Base-by-base conservation (phyloP, 2,113 vertebrate genomes). In the Garra rufa region DNA sequence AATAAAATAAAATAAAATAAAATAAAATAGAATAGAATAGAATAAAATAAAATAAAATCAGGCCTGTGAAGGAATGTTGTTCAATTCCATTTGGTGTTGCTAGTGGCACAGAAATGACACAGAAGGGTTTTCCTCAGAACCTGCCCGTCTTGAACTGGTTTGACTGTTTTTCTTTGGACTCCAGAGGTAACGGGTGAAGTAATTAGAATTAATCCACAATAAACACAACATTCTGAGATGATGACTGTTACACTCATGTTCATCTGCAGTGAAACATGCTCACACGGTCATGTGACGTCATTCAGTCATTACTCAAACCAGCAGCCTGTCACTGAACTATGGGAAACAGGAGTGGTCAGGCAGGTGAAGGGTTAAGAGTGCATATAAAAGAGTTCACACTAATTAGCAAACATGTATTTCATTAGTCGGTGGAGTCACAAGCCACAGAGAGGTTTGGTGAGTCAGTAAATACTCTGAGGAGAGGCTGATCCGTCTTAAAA, bases 401-500 rank as follows among this genome's bases (percentile, higher is more conserved):
- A 21, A 44, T 44, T 8, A 73, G 41, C 24, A 13, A 44, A 44
- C 24, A n/a, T 44, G 11, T 41, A 26, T 44, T 44, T 73, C 21
- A 44, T 71, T 24, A 71, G 9, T 71, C 9, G 19, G 9, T 4
- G 10, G 30, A n/a, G 69, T 71, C 69, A 71, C 21, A 7, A 3
- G 69, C 10, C 24, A 74, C n/a, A 74, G n/a, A 9, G 65, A 69
- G 65, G 17, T 41, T 34, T 69, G 30, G 65, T 75, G 73, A 75
- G 73, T 75, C 46, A 50, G 73, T 75, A 75, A 75, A 44, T 44
- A 75, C 44, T 48, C 43, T 13, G 65, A 75, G 71, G 7, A 48
- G 71, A 75, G 24, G 44, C 71, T 75, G 46, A 75, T 75, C 73
- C 73, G 15, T 30, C 46, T 75, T 75, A 75, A 19, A 17, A 48